Percentiles rank a stretch among this genome's conserved stretches.
These are phyloP conservation scores for Phyllostomus discolor DNA, from an alignment of 2,113 vertebrate species.

Conservation along the genomic window DNA sequence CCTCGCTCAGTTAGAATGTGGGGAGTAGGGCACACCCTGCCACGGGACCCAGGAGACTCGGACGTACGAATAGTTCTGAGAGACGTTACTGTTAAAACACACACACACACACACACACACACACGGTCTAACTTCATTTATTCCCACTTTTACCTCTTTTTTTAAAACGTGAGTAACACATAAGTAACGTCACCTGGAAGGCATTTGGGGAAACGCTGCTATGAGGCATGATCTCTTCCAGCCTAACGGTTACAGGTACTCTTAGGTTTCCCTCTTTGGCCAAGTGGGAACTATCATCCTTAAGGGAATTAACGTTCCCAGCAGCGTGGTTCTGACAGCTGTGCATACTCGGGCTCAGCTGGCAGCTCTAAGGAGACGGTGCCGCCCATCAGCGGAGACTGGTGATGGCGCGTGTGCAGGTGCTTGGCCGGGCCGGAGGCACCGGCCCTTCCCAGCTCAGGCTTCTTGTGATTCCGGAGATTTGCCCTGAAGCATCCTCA, in stretches of 20 bases:
- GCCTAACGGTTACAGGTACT: background rate
- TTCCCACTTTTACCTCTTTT: background rate
- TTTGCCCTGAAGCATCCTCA: background rate
- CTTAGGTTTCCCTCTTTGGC: background rate
- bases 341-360: background rate
- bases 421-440: background rate
- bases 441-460: background rate
- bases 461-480: background rate
- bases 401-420: background rate
- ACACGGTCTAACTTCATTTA: background rate
- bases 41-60: background rate
- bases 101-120: background rate
- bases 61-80: background rate
- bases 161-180: background rate
- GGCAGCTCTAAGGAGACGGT: background rate
- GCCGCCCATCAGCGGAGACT: background rate
- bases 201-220: background rate
- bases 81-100: background rate
- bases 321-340: background rate
- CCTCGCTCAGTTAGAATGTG: background rate
- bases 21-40: background rate
- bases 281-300: background rate
- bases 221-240: background rate
- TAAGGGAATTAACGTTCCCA: background rate
- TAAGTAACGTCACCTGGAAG: background rate